Percentiles rank a stretch among this genome's conserved stretches.
These are phyloP conservation scores for Leptodactylus fallax DNA, from an alignment of 2,797 vertebrate species.

Conservation along the genomic window DNA sequence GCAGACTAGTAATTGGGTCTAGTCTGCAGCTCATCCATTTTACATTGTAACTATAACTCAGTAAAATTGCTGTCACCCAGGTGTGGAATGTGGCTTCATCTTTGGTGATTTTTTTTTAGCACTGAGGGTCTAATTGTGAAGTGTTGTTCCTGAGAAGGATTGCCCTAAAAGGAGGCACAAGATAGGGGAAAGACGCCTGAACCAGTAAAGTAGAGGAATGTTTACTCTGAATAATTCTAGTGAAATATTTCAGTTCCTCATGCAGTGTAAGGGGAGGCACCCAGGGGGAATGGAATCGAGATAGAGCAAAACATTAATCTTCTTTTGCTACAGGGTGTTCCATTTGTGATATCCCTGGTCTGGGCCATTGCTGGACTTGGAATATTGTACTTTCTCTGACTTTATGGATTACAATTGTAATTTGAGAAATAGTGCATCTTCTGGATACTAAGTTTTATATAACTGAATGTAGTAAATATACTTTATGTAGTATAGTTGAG, in stretches of 20 bases:
- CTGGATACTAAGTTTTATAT: not conserved
- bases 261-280: slow-evolving; percentile 23
- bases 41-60: slow-evolving; percentile 46
- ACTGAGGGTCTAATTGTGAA: slow-evolving; percentile 48
- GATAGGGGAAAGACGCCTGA: slow-evolving; percentile 30
- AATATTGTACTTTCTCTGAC: not conserved
- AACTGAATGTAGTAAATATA: not conserved
- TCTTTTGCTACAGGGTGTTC: slow-evolving; percentile 18
- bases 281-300: slow-evolving; percentile 28
- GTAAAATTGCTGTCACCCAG: slow-evolving; percentile 55
- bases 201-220: slow-evolving; percentile 55
- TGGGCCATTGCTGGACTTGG: slow-evolving; percentile 9
- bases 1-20: not conserved
- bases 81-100: slow-evolving; percentile 45
- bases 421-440: not conserved
- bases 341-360: slow-evolving; percentile 16
- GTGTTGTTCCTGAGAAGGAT: slow-evolving; percentile 18
- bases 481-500: not conserved
- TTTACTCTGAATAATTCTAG: slow-evolving; percentile 55
- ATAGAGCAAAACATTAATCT: slow-evolving; percentile 36
- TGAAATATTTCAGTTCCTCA: slow-evolving; percentile 48
- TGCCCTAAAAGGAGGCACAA: slow-evolving; percentile 56
- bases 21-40: slow-evolving; percentile 35
- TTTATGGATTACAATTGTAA: not conserved
- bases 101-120: slow-evolving; percentile 35